Evolutionary conservation across 2,797 vertebrate genomes (phyloP).

Genomic region (Takifugu ocellatus): DNA sequence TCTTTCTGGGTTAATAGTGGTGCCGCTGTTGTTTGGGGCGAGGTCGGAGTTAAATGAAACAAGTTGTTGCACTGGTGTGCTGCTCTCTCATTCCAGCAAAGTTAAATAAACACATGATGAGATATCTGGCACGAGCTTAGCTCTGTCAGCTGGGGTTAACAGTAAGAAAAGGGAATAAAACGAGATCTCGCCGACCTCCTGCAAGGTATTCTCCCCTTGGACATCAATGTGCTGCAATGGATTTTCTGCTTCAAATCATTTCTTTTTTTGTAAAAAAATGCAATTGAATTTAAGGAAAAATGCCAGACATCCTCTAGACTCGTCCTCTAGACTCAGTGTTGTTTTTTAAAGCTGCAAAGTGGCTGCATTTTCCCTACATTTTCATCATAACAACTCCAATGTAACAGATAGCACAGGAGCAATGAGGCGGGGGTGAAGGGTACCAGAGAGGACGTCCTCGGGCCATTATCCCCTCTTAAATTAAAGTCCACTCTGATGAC

Average conservation of each 20-base stretch:
- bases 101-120: constrained; percentile 47
- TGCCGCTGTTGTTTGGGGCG: constrained; percentile 8
- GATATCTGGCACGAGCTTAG: constrained; percentile 32
- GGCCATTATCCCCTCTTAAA: constrained; percentile 51
- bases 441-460: constrained; percentile 45
- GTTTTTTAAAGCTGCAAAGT: neutral
- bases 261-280: neutral
- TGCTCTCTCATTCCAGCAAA: constrained; percentile 24
- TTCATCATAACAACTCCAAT: constrained; percentile 37
- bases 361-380: constrained; percentile 31
- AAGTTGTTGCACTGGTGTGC: constrained; percentile 29
- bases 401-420: constrained; percentile 41
- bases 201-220: neutral
- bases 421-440: constrained; percentile 16
- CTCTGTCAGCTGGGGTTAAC: constrained; percentile 25
- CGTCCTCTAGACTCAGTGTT: neutral
- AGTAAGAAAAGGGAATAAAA: neutral
- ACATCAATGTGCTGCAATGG: neutral
- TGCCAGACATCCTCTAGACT: neutral
- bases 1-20: too few species aligned
- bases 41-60: constrained; percentile 47
- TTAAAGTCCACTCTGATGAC: constrained; percentile 56
- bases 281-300: neutral
- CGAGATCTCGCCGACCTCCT: neutral
- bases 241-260: constrained; percentile 3